Conservation (phyloP, 1,140 invertebrate genomes). For the Platyura marginata region DNA sequence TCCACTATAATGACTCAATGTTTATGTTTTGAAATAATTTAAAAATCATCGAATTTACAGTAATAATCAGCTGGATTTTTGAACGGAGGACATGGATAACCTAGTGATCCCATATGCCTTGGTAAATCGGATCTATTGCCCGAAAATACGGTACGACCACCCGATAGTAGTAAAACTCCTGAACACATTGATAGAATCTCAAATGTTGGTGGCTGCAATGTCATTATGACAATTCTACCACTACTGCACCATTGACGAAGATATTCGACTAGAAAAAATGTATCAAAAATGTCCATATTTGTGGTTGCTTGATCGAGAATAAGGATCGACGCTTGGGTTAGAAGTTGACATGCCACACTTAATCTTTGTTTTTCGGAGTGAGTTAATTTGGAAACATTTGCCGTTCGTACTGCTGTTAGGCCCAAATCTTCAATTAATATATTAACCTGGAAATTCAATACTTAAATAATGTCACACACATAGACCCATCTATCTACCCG, state of each 20-base stretch:
- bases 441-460: conserved; percentile 39
- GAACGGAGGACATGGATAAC: conserved; percentile 87
- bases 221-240: conserved; percentile 73
- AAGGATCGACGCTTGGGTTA: conserved; percentile 67
- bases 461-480: background rate
- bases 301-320: conserved; percentile 76
- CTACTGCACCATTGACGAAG: conserved; percentile 79
- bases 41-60: conserved; percentile 49
- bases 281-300: conserved; percentile 92
- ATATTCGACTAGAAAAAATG: conserved; percentile 88
- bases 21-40: conserved; percentile 1
- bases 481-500: conserved; percentile 22
- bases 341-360: conserved; percentile 70
- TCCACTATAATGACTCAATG: conserved; percentile 46
- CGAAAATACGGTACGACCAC: conserved; percentile 77
- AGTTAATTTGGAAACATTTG: conserved; percentile 58
- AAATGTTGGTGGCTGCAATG: conserved; percentile 82
- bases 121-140: conserved; percentile 76
- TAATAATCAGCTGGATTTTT: conserved; percentile 96
- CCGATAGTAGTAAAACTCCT: conserved; percentile 63
- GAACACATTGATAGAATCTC: conserved; percentile 92
- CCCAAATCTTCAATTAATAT: conserved; percentile 78
- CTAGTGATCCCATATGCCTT: conserved; percentile 81
- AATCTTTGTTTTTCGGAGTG: conserved; percentile 68
- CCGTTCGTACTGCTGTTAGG: conserved; percentile 62